A percentile compares a stretch with the other conserved stretches of the same genome.
Evolutionary conservation across 2,113 vertebrate genomes (phyloP).

Genomic region (Rhabdornis inornatus): DNA sequence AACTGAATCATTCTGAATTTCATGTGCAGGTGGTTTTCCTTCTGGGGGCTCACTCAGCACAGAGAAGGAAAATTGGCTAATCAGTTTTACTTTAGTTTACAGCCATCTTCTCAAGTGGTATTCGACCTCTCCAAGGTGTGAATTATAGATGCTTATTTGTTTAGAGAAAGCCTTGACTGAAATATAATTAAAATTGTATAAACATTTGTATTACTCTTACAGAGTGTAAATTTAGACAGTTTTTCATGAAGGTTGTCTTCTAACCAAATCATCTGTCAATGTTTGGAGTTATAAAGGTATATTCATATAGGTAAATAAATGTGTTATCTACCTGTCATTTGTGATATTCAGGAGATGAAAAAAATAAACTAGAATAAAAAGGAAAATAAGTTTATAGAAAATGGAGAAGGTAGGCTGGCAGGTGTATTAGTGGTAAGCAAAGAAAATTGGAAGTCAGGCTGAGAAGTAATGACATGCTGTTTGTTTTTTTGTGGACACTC

Average conservation of each 20-base stretch:
- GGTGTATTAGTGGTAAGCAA: neutral
- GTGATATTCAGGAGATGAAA: neutral
- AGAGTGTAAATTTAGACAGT: neutral
- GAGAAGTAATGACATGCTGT: neutral
- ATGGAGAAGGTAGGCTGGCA: neutral
- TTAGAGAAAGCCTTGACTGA: neutral
- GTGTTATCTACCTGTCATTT: neutral
- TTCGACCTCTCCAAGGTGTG: neutral
- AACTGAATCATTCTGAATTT: neutral
- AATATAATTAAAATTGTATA: neutral
- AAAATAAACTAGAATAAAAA: neutral
- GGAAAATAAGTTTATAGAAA: neutral
- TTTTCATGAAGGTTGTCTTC: neutral
- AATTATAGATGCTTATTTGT: constrained; percentile 2
- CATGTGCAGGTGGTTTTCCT: neutral
- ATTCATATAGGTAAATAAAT: neutral
- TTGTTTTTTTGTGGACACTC: neutral
- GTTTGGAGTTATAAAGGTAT: neutral
- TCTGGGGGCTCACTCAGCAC: neutral
- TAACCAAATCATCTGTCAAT: neutral
- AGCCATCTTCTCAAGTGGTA: neutral
- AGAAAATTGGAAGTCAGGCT: constrained; percentile 7
- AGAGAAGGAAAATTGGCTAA: neutral
- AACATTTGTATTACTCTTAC: neutral
- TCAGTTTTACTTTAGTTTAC: neutral